Percentiles rank a stretch among this genome's conserved stretches.
These are phyloP conservation scores for Sebastolobus altivelis DNA, from an alignment of 2,797 vertebrate genomes.

Conservation along the genomic window DNA sequence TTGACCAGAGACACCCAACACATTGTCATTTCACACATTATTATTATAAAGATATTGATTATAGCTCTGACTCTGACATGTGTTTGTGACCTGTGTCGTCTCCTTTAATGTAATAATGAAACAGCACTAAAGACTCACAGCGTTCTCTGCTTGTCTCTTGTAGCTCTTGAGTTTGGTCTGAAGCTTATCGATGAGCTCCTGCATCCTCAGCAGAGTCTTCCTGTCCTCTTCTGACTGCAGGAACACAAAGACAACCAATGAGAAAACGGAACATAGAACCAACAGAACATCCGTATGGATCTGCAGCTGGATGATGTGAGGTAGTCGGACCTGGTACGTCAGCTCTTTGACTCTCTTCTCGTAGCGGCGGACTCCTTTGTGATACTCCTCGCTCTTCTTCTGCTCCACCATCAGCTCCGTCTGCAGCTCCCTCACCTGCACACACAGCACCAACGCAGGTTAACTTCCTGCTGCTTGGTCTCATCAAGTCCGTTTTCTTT, in stretches of 20 bases:
- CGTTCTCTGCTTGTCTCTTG: conserved; percentile 93
- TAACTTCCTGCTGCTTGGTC: neutral
- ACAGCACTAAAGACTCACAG: conserved; percentile 82
- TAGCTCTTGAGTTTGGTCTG: conserved; percentile 97
- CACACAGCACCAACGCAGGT: neutral
- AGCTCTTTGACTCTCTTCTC: conserved; percentile 89
- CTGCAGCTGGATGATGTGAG: neutral
- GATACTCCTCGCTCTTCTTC: conserved; percentile 86
- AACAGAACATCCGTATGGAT: neutral
- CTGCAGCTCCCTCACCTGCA: conserved; percentile 89
- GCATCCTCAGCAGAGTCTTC: conserved; percentile 94
- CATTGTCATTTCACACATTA: neutral
- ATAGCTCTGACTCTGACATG: neutral
- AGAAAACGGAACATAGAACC: neutral
- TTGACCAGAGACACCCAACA: neutral
- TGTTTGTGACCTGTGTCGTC: neutral
- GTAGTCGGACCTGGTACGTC: conserved; percentile 85
- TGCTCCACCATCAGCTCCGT: conserved; percentile 88
- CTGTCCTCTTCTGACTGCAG: conserved; percentile 92
- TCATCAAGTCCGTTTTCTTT: too few species aligned
- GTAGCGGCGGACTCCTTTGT: conserved; percentile 87
- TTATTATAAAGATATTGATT: neutral
- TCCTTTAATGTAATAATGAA: accelerated
- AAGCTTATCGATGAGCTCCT: conserved; percentile 93
- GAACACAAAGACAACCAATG: conserved; percentile 10